phyloP scores from a whole-genome alignment of 2,113 vertebrate genomes.

The Centrocercus urophasianus region DNA sequence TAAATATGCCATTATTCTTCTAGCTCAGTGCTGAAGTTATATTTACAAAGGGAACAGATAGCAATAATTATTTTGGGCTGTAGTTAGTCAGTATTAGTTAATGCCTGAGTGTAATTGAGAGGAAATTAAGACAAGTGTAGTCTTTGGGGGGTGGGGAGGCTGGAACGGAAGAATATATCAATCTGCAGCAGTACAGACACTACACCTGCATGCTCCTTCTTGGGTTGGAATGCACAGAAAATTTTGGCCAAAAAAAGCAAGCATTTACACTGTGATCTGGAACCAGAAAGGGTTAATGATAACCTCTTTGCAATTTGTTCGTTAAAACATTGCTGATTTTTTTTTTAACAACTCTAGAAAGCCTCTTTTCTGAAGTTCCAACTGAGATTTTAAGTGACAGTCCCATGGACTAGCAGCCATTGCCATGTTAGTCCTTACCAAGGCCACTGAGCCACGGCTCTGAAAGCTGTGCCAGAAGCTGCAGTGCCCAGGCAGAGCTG shows the following conservation, averaged over 20 bases:
- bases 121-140: constrained; percentile 77
- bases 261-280: background rate
- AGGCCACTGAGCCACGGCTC: background rate
- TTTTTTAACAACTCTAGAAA: background rate
- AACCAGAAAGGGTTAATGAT: background rate
- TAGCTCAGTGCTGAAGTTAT: constrained; percentile 73
- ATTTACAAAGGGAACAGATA: constrained; percentile 81
- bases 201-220: constrained; percentile 26
- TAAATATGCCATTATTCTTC: constrained; percentile 83
- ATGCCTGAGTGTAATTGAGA: constrained; percentile 77
- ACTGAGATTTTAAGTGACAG: background rate
- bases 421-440: background rate
- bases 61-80: constrained; percentile 79
- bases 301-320: background rate
- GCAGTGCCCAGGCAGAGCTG: background rate
- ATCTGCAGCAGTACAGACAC: background rate
- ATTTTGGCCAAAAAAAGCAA: constrained; percentile 6
- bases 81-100: constrained; percentile 85
- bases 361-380: background rate
- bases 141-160: background rate
- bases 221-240: background rate
- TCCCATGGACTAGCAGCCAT: background rate
- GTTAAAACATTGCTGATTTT: background rate
- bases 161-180: background rate
- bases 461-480: background rate